Evolutionary conservation across 2,113 vertebrate genomes (phyloP).

Genomic region (Jacana jacana): DNA sequence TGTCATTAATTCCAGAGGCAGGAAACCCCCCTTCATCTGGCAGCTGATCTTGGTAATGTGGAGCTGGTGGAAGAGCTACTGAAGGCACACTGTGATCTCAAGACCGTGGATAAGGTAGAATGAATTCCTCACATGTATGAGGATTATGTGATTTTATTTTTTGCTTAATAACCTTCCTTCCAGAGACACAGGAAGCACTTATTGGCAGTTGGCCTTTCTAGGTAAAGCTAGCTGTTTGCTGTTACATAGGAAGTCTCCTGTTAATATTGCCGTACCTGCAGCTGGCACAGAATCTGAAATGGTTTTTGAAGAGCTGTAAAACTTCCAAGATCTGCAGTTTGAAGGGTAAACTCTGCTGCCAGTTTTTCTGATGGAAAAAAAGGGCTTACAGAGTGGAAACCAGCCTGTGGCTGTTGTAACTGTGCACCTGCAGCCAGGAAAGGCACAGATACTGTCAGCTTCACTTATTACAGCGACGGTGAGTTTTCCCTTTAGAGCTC

Average conservation of each 20-base stretch:
- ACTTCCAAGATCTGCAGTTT: neutral
- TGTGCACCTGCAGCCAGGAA: neutral
- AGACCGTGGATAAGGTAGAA: constrained; percentile 78
- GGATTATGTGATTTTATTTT: neutral
- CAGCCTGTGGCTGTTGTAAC: neutral
- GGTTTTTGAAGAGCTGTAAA: neutral
- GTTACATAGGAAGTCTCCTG: neutral
- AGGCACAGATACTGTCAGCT: neutral
- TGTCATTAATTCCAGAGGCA: constrained; percentile 75
- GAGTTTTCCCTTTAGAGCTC: neutral
- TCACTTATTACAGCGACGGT: neutral
- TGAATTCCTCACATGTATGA: neutral
- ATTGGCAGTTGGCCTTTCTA: neutral
- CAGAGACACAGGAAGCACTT: neutral
- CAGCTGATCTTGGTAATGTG: constrained; percentile 84
- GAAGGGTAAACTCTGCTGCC: neutral
- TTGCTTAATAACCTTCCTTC: neutral
- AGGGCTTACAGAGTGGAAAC: neutral
- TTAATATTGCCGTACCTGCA: neutral
- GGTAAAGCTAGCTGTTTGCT: neutral
- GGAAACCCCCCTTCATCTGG: constrained; percentile 86
- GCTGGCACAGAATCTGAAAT: neutral
- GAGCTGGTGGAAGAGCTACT: constrained; percentile 87
- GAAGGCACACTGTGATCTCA: constrained; percentile 81
- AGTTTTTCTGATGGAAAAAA: neutral